phyloP scores from a whole-genome alignment of 2,888 invertebrate species.

The Erebia aethiops region DNA sequence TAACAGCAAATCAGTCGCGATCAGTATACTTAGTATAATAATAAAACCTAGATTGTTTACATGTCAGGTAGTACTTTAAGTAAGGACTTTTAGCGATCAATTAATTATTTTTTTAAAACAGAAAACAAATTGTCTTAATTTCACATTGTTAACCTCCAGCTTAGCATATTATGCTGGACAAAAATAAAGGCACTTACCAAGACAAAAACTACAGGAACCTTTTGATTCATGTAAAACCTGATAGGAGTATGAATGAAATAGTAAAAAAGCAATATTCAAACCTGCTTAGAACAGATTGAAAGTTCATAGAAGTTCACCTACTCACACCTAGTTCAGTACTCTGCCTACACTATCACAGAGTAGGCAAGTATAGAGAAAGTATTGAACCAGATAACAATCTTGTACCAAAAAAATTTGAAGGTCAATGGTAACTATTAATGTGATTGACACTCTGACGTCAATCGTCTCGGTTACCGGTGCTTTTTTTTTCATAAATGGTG shows the following conservation, averaged over 20 bases:
- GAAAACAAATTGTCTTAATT: too few species aligned
- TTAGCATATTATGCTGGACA: too few species aligned
- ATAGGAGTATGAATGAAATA: too few species aligned
- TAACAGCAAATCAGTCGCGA: too few species aligned
- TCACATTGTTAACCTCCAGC: too few species aligned
- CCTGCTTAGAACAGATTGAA: not conserved
- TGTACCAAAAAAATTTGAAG: constrained; percentile 9
- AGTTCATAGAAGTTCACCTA: not conserved
- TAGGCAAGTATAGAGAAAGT: constrained; percentile 11
- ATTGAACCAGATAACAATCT: constrained; percentile 17
- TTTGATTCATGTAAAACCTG: too few species aligned
- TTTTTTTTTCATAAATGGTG: constrained; percentile 33
- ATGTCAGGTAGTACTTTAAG: too few species aligned
- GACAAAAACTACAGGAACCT: not conserved
- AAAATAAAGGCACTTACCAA: too few species aligned
- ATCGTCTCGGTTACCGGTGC: constrained; percentile 18
- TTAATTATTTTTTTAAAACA: too few species aligned
- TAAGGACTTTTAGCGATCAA: too few species aligned
- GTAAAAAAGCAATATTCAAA: not conserved
- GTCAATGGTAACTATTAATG: constrained; percentile 8
- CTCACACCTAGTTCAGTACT: not conserved
- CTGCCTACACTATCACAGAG: not conserved
- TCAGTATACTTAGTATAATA: too few species aligned
- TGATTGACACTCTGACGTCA: constrained; percentile 20
- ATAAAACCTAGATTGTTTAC: too few species aligned